Base-by-base conservation (phyloP, 2,888 invertebrate species). In the Rhorus exstirpatorius region DNA sequence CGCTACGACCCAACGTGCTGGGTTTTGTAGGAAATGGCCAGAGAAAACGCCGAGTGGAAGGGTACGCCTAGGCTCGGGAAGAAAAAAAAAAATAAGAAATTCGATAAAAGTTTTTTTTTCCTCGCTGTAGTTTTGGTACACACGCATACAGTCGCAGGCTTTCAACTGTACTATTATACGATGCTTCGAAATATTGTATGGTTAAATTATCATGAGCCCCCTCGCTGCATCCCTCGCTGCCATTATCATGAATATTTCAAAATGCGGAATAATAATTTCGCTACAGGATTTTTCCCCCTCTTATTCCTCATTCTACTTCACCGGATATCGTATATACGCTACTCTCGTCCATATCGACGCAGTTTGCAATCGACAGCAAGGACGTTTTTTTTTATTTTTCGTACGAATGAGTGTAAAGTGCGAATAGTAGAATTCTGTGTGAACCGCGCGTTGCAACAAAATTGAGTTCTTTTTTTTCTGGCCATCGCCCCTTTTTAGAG, bases 161-260 rank as follows among this genome's bases (percentile, higher is more conserved):
- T 12, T 38, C 19, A 3, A 21, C 35, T 65, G 61, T 35, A 41
- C 67, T 67, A 38, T 79, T 68, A 68, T 75, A 79, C 53, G 14
- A 53, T 79, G 55, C 68, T 53, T 46, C 53, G 68, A 79, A 79
- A 79, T 75, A 79, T 79, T 79, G 74, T 79, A 79, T 75, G 79
- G 68, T 53, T 75, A 79, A 74, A 79, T 79, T 68, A 79, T 79
- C 79, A 68, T 74, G 38, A 58, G 10, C 51, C 55, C 10, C 38
- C 46, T 14, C n/a, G 10, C 35, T 14, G 7, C 65, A 44, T 61
- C 17, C 68, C 51, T 35, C 61, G 31, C 55, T 61, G 49, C 71
- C 61, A 74, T 79, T 79, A 74, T 79, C 79, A 75, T 75, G 79
- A 80, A 79, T 79, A 79, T 79, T 79, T 79, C 79, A 79, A 79